Evolutionary conservation across 2,797 vertebrate species (phyloP).

Genomic region (Galagoides demidoff): DNA sequence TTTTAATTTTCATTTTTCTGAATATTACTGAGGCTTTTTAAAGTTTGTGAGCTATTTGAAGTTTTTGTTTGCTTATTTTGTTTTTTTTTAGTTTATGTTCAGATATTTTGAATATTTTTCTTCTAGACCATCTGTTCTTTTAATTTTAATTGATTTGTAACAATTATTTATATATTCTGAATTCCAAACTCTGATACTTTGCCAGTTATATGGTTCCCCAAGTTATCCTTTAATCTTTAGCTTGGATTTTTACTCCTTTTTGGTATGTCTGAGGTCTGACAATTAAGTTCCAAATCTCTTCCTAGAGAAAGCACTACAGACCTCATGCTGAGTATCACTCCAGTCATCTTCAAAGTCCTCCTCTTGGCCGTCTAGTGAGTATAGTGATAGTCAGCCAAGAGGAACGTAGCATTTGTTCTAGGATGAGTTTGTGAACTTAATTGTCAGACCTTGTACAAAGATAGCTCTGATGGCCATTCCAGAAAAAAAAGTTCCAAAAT

Average conservation of each 20-base stretch:
- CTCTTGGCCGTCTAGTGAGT: too few species aligned
- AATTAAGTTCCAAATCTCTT: too few species aligned
- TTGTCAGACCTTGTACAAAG: too few species aligned
- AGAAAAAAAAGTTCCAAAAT: too few species aligned
- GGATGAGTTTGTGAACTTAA: too few species aligned
- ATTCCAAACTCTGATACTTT: neutral
- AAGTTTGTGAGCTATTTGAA: neutral
- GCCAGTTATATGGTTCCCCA: neutral
- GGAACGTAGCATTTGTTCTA: too few species aligned
- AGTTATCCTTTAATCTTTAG: neutral
- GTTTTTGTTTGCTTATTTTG: neutral
- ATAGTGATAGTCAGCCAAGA: too few species aligned
- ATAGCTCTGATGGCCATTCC: too few species aligned
- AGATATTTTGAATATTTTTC: constrained; percentile 39
- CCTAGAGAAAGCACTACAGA: too few species aligned
- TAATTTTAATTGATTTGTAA: neutral
- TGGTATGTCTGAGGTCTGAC: neutral
- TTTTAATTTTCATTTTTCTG: neutral
- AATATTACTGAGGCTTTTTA: neutral
- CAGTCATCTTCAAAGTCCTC: too few species aligned
- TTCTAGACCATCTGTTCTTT: neutral
- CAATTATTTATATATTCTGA: neutral
- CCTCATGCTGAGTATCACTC: too few species aligned
- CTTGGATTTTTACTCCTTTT: neutral
- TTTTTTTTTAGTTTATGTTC: neutral